Evolutionary conservation across 37 sponge, comb jelly and placozoan species (phyloP), one percentile per base, ranked within the genome.

Genomic region (Axinella damicornis): DNA sequence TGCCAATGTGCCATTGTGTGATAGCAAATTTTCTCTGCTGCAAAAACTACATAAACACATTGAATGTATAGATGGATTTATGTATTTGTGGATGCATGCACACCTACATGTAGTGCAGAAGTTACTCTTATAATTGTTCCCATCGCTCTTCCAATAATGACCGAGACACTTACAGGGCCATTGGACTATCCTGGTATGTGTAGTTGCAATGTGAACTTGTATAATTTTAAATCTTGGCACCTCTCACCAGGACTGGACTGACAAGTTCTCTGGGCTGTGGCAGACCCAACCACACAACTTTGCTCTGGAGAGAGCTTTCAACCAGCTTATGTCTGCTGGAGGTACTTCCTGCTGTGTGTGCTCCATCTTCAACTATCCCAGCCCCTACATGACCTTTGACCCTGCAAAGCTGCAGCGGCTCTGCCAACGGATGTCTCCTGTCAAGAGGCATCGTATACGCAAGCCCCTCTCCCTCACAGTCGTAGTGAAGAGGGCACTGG

Each of bases 251-350:
- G 79, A 85, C 62, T 93, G 94, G 94, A 86, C 90, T 25, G 82
- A 82, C 30, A 66, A 53, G 30, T 93, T 93, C 37, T 30, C 36
- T 54, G 87, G 90, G 0, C 64, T 95, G 59, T 95, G 96, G 96
- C 86, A 89, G n/a, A 73, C 64, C 19, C 85, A 89, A 62, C 61
- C 64, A 41, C 41, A 65, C 57, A 81, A 92, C 46, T 82, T 82
- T 39, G 24, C 69, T 4, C 56, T 84, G 22, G 97, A 96, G 80
- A 76, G 68, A 57, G 85, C 92, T 15, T 92, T 92, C 83, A 92
- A 92, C 59, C 69, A 76, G 62, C 62, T 87, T 18, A 31, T 76
- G 22, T 83, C 94, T 27, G 69, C 20, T 11, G 81, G 63, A 1
- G 70, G 69, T 24, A 86, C 64, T 21, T 24, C 57, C n/a, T 95